These are phyloP conservation scores for Bradypodion pumilum DNA, from an alignment of 2,797 vertebrate species.

Conservation along the genomic window DNA sequence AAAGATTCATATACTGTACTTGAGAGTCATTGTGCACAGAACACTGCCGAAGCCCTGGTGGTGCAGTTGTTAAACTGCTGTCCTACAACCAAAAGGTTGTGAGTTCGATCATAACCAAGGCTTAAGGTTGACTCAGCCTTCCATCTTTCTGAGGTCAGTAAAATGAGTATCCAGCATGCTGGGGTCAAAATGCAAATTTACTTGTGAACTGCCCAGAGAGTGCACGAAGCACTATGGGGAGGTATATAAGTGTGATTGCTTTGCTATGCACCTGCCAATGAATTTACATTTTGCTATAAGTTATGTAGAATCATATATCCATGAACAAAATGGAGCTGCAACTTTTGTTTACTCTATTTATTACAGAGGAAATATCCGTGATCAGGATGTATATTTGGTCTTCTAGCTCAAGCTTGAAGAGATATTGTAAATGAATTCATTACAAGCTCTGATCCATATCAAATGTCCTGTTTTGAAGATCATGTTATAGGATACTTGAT, in stretches of 20 bases:
- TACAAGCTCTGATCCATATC: background rate
- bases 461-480: slow-evolving; percentile 17
- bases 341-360: background rate
- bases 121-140: no score
- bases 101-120: no score
- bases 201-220: no score
- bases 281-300: background rate
- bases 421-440: slow-evolving; percentile 8
- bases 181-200: no score
- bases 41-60: background rate
- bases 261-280: background rate
- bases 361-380: background rate
- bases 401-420: background rate
- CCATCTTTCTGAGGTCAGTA: no score
- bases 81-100: no score
- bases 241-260: no score
- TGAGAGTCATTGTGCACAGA: background rate
- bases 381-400: background rate
- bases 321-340: background rate
- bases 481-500: slow-evolving; percentile 19
- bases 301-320: background rate
- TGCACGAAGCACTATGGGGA: no score
- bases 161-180: no score
- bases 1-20: no score
- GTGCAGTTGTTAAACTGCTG: no score